Percentiles rank a stretch among this genome's conserved stretches.
These are phyloP conservation scores for Neodiprion lecontei DNA, from an alignment of 1,140 invertebrate genomes.

Conservation along the genomic window DNA sequence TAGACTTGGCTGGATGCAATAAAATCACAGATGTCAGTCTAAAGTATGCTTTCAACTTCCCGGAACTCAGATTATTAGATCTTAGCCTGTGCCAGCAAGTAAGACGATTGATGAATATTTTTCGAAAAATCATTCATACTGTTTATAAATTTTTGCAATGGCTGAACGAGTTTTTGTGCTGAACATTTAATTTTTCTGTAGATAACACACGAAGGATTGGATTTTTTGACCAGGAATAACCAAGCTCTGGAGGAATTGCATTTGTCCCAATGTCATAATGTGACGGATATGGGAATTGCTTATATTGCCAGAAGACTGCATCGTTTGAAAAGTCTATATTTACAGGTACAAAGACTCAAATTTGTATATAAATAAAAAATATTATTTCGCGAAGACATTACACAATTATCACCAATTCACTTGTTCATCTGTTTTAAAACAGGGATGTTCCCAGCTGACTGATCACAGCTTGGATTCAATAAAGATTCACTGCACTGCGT, in stretches of 20 bases:
- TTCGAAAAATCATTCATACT: background rate
- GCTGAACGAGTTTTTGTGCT: background rate
- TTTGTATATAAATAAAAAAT: slow-evolving; percentile 8
- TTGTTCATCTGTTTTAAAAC: slow-evolving; percentile 34
- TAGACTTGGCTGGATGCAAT: slow-evolving; percentile 72
- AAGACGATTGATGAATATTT: slow-evolving; percentile 16
- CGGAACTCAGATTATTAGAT: slow-evolving; percentile 67
- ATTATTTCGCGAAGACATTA: slow-evolving; percentile 10
- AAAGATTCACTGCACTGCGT: slow-evolving; percentile 62
- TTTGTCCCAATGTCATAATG: slow-evolving; percentile 70
- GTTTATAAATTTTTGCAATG: background rate
- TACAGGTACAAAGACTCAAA: slow-evolving; percentile 59
- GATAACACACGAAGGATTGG: slow-evolving; percentile 70
- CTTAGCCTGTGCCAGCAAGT: slow-evolving; percentile 72
- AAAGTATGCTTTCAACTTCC: slow-evolving; percentile 70
- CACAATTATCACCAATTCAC: background rate
- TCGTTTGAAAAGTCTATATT: slow-evolving; percentile 68
- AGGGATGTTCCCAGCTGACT: slow-evolving; percentile 73
- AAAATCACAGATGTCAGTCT: slow-evolving; percentile 75
- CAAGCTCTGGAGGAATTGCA: slow-evolving; percentile 73
- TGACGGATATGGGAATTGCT: slow-evolving; percentile 70
- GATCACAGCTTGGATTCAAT: slow-evolving; percentile 68
- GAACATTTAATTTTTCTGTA: slow-evolving; percentile 25
- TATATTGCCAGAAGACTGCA: slow-evolving; percentile 64
- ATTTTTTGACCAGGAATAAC: slow-evolving; percentile 69